Conservation (phyloP, 1,140 invertebrate species). For the Conus betulinus region DNA sequence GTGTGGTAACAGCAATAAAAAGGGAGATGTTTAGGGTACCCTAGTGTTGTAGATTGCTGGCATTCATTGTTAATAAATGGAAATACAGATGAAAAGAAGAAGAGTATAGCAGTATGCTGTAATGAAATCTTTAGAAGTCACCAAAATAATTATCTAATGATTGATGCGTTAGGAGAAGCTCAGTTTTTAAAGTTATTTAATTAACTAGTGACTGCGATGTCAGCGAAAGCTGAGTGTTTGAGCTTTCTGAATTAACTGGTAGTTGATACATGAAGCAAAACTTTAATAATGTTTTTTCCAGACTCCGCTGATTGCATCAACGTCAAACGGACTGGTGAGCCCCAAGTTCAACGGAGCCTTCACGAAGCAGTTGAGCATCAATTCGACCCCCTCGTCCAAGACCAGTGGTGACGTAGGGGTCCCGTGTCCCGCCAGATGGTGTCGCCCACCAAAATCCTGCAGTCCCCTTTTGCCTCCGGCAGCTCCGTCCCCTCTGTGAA, state of each 20-base stretch:
- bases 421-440: conserved; percentile 35
- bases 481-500: conserved; percentile 3
- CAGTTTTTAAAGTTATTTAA: not conserved
- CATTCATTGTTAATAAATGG: too few species aligned
- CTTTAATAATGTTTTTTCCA: conserved; percentile 3
- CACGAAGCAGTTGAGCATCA: conserved; percentile 23
- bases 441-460: conserved; percentile 2
- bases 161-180: too few species aligned
- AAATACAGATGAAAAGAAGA: too few species aligned
- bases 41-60: too few species aligned
- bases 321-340: conserved; percentile 18
- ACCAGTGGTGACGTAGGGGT: conserved; percentile 37
- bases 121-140: too few species aligned
- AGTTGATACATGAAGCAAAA: not conserved
- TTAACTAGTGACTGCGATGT: too few species aligned
- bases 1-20: too few species aligned
- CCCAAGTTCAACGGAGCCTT: conserved; percentile 44
- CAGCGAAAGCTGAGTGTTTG: too few species aligned
- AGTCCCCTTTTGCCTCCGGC: not conserved
- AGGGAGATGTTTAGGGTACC: too few species aligned
- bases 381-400: not conserved
- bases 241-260: too few species aligned
- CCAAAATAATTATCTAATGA: too few species aligned
- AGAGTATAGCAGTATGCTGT: too few species aligned
- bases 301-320: conserved; percentile 35